These are phyloP conservation scores for Ophion ventricosus DNA, from an alignment of 2,888 invertebrate species.

Conservation along the genomic window DNA sequence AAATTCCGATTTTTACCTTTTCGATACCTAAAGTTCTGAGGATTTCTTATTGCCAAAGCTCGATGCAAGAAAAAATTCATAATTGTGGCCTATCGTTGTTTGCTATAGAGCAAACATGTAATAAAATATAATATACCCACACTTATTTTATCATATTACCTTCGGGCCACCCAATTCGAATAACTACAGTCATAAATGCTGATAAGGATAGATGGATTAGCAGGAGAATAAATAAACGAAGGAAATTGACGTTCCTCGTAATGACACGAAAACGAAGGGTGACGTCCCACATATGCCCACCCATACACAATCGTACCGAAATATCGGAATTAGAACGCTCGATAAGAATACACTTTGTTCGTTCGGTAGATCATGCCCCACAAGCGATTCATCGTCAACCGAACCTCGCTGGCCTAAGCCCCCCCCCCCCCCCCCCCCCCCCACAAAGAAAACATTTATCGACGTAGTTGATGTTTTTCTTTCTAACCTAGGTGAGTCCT, in stretches of 20 bases:
- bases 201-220: slow-evolving; percentile 3
- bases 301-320: not conserved
- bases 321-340: slow-evolving; percentile 19
- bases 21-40: no score
- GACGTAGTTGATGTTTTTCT: slow-evolving; percentile 20
- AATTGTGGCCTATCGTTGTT: no score
- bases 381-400: not conserved
- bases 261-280: slow-evolving; percentile 1
- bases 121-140: no score
- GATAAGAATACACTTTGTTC: not conserved
- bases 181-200: no score
- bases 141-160: no score
- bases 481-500: slow-evolving; percentile 5
- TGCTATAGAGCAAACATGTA: no score
- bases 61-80: no score
- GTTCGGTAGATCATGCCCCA: not conserved
- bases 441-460: not conserved
- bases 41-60: no score
- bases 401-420: not conserved
- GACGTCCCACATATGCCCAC: not conserved
- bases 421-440: no score
- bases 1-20: no score
- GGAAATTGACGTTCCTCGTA: not conserved
- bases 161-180: no score
- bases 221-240: not conserved